Evolutionary conservation across 1,140 invertebrate species (phyloP), one percentile per base, ranked within the genome.

Genomic region (Zaprionus capensis): DNA sequence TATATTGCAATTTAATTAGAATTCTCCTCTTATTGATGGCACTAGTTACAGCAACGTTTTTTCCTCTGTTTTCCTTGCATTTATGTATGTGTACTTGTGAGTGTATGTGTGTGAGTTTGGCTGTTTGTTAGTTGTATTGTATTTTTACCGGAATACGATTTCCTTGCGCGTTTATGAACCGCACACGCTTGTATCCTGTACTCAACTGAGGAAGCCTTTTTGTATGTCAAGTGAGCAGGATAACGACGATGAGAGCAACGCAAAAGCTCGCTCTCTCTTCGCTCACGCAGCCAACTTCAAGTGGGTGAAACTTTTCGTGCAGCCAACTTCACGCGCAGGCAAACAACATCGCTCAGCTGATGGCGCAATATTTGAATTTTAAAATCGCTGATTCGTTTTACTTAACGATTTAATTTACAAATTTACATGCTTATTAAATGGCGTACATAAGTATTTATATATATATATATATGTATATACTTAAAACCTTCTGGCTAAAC

Each of bases 111-210:
- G 36, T 38, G 36, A 11, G 12, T 63, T 7, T 38, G 14, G 11
- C 31, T 34, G 41, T 44, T 44, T 46, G 41, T 46, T 46, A 46
- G 41, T 17, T 46, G 41, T 36, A 55, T 53, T 59, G 38, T 66
- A 49, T 67, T 62, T 66, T 75, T 75, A 74, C 67, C 76, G 78
- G 67, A 78, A 57, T 72, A 71, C 51, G 38, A 76, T 82, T 68
- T 67, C 44, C 64, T 68, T 41, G 74, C 76, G 82, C 75, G 80
- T 70, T 68, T 28, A 26, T 59, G 71, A 72, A 71, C 69, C 79
- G 80, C 80, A 73, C 85, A 84, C 86, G 85, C 80, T 81, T 82
- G 74, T 76, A 80, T 88, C 84, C 84, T 88, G 80, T 87, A 90
- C 85, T 88, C 86, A 90, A 88, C 83, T 88, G 82, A 80, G 38